Evolutionary conservation across 2,797 vertebrate species (phyloP), one percentile per base, ranked within the genome.

Genomic region (Kryptolebias ocellatus): DNA sequence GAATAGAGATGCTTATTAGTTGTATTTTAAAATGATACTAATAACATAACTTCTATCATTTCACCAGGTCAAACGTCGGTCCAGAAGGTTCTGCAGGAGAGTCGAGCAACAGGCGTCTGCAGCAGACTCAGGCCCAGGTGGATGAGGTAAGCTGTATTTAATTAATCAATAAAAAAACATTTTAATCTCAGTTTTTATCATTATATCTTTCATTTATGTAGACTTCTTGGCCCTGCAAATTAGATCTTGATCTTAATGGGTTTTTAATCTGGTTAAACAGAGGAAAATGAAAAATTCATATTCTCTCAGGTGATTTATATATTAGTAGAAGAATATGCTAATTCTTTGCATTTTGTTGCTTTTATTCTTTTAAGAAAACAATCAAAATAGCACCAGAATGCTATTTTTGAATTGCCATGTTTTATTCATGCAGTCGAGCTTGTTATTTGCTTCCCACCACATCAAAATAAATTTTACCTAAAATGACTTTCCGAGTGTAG

Each of bases 91-190:
- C 90, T 7, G 90, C 84, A 17, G 70, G 73, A 54, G 83, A 31
- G 20, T 72, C 87, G 82, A 85, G 89, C 78, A 96, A 95, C 89
- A 91, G 89, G 65, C 94, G 95, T 81, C 90, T 96, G 82, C 95
- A 96, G 78, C 95, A 96, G 84, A 96, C 95, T 4, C 95, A 96
- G 83, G 95, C 95, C 64, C 95, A 96, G 70, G 95, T 96, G 68
- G 94, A 96, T 80, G 95, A 96, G 95, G 95, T 96, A 87, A 83
- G 84, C 46, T 20, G 4, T 15, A 1, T 56, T 20, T 71, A 37
- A 27, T 39, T 16, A 42, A 6, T 53, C 0, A 17, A 42, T 46
- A 8, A 8, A 37, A 44, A 46, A 46, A 45, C 14, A 5, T 45
- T 45, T 45, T 15, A 24, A 24, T 7, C 31, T 31, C 31, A 45